phyloP scores from a whole-genome alignment of 2,113 vertebrate species.

The Xenopus borealis region DNA sequence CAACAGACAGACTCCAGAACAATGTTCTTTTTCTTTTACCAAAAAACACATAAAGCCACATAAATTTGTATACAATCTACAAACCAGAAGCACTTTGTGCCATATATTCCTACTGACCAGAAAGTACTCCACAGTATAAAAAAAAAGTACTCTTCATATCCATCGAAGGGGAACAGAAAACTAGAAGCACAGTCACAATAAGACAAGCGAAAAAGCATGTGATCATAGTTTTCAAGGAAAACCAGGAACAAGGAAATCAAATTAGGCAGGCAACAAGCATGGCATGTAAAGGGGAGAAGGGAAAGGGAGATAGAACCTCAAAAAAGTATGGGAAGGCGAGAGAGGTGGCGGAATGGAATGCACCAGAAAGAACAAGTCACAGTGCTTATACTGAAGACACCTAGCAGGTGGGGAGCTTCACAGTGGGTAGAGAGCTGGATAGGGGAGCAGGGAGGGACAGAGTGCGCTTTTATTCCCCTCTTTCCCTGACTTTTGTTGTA shows the following conservation, averaged over 20 bases:
- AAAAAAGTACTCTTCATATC: slow-evolving; percentile 63
- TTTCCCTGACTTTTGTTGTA: slow-evolving; percentile 24
- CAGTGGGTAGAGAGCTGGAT: slow-evolving; percentile 54
- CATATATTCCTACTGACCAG: slow-evolving; percentile 76
- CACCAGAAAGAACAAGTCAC: slow-evolving; percentile 78
- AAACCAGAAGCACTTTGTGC: slow-evolving; percentile 83
- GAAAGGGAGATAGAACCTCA: too few species aligned
- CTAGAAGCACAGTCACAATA: slow-evolving; percentile 73
- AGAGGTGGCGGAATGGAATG: slow-evolving; percentile 56
- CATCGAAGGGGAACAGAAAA: slow-evolving; percentile 69
- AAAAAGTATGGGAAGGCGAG: slow-evolving; percentile 41
- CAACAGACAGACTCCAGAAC: slow-evolving; percentile 46
- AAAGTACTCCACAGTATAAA: slow-evolving; percentile 68
- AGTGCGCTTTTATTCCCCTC: slow-evolving; percentile 37
- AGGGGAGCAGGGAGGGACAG: slow-evolving; percentile 33
- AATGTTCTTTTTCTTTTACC: slow-evolving; percentile 75
- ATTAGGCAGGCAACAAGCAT: background rate
- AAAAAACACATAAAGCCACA: slow-evolving; percentile 87
- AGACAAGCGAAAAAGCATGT: slow-evolving; percentile 68
- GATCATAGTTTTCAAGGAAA: slow-evolving; percentile 67
- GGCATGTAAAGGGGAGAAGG: slow-evolving; percentile 50
- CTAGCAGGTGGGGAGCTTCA: slow-evolving; percentile 64
- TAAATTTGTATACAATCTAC: slow-evolving; percentile 85
- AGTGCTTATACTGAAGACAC: slow-evolving; percentile 78
- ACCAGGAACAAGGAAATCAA: slow-evolving; percentile 55